These are phyloP conservation scores for Ophion obscuratus DNA, from an alignment of 2,888 invertebrate genomes.

Conservation along the genomic window DNA sequence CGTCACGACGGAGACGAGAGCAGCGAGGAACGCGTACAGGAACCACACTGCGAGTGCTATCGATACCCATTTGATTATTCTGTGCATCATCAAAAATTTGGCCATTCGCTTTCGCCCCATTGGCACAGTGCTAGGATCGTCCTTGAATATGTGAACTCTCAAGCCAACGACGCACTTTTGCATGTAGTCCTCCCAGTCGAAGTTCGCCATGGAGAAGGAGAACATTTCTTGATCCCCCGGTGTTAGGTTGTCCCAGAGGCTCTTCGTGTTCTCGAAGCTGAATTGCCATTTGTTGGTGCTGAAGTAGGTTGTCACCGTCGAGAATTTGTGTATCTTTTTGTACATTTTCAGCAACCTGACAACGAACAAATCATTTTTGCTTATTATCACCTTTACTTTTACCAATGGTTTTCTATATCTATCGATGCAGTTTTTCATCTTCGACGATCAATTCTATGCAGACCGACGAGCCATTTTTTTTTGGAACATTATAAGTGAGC, in stretches of 20 bases:
- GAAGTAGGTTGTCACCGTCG: constrained; percentile 84
- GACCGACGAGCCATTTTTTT: too few relatives aligned
- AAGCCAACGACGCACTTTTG: constrained; percentile 84
- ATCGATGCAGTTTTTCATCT: not conserved
- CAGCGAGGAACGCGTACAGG: constrained; percentile 50
- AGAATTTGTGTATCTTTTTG: constrained; percentile 84
- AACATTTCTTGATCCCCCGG: constrained; percentile 83
- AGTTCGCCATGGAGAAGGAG: constrained; percentile 83
- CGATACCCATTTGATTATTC: constrained; percentile 69
- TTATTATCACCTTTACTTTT: too few relatives aligned
- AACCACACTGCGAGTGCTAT: constrained; percentile 62
- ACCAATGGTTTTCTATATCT: not conserved
- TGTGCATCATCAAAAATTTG: constrained; percentile 73
- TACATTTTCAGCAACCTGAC: constrained; percentile 84
- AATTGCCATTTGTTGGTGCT: constrained; percentile 81
- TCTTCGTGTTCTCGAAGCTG: constrained; percentile 74
- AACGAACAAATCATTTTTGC: too few relatives aligned
- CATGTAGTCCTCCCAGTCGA: constrained; percentile 85
- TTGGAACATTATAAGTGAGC: too few relatives aligned
- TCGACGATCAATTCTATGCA: too few relatives aligned
- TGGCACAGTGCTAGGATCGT: constrained; percentile 79
- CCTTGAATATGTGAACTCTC: constrained; percentile 84
- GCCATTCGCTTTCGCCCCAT: constrained; percentile 76
- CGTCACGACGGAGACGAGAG: constrained; percentile 61
- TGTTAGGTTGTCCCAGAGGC: constrained; percentile 83